Conservation (phyloP, 2,113 vertebrate genomes). For the Xerus inauris region DNA sequence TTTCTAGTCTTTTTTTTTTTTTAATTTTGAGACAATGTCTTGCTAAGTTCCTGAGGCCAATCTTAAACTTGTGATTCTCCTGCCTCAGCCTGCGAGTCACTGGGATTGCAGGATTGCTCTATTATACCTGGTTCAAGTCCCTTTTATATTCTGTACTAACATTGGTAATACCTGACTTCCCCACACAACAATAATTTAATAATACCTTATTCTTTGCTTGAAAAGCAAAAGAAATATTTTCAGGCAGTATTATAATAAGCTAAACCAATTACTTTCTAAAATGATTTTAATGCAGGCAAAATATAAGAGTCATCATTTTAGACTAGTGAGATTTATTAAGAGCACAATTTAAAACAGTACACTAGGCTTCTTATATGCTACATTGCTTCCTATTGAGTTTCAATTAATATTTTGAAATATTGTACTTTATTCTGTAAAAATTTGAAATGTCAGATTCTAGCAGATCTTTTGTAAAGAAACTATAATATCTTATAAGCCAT, state of each 20-base stretch:
- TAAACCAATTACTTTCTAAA: constrained; percentile 80
- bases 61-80: no score
- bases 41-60: no score
- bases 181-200: constrained; percentile 77
- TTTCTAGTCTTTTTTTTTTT: neutral
- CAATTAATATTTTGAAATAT: constrained; percentile 62
- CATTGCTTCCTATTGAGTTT: constrained; percentile 36
- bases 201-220: constrained; percentile 67
- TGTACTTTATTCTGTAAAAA: constrained; percentile 37
- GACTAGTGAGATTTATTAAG: constrained; percentile 73
- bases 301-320: constrained; percentile 76
- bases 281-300: constrained; percentile 75
- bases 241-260: constrained; percentile 69
- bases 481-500: constrained; percentile 24
- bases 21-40: neutral
- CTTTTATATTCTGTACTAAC: constrained; percentile 62
- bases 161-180: constrained; percentile 54
- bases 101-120: no score
- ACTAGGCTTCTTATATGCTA: neutral
- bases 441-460: neutral
- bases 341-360: constrained; percentile 50
- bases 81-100: no score
- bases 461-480: constrained; percentile 59
- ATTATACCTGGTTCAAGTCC: neutral
- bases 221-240: constrained; percentile 80